phyloP scores from a whole-genome alignment of 2,888 invertebrate species.

The Cephalotes varians region DNA sequence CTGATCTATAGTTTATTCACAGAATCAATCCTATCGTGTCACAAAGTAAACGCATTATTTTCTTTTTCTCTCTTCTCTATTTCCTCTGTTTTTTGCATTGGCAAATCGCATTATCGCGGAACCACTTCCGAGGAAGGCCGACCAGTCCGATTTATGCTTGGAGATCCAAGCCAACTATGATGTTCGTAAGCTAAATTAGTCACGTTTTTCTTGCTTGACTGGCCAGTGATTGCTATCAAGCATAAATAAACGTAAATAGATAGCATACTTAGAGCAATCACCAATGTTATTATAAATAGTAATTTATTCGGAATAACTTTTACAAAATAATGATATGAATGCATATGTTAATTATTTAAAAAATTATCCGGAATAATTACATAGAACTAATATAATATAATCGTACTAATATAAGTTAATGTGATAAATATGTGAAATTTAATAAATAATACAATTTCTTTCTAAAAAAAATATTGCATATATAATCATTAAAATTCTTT shows the following conservation, averaged over 20 bases:
- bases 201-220: slow-evolving; percentile 1
- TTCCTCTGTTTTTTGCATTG: slow-evolving; percentile 10
- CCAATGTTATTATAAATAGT: neutral
- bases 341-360: slow-evolving; percentile 9
- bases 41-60: neutral
- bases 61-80: neutral
- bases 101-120: slow-evolving; percentile 21
- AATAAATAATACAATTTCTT: neutral
- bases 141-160: slow-evolving; percentile 28
- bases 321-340: neutral
- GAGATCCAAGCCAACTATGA: slow-evolving; percentile 21
- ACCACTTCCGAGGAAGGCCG: slow-evolving; percentile 47
- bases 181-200: slow-evolving; percentile 25
- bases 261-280: neutral
- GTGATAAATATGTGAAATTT: neutral
- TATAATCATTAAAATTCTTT: neutral
- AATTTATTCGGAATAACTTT: neutral
- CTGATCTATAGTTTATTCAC: neutral
- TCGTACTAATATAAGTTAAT: neutral
- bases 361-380: neutral
- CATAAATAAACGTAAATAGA: slow-evolving; percentile 23
- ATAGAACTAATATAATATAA: neutral
- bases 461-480: neutral
- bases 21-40: neutral
- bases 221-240: neutral